Percentiles rank a stretch among this genome's conserved stretches.
Evolutionary conservation across 2,888 invertebrate species (phyloP).

Genomic region (Nemotelus pantherinus): DNA sequence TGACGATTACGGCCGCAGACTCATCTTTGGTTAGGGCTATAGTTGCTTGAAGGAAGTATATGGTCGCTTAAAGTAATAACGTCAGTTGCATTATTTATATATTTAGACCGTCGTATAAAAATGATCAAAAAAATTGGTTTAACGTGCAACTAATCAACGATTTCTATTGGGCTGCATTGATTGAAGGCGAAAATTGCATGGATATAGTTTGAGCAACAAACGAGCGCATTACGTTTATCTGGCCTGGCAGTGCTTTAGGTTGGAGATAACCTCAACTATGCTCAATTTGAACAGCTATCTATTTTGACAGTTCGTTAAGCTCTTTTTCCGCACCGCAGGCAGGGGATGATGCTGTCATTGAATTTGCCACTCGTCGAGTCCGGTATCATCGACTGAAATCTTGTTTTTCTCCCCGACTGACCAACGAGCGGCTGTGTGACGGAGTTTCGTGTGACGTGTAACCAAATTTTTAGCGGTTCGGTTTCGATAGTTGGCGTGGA

Average conservation of each 20-base stretch:
- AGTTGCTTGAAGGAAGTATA: too few species aligned
- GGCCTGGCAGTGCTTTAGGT: neutral
- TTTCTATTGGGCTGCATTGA: too few species aligned
- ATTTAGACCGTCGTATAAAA: too few species aligned
- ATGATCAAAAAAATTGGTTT: too few species aligned
- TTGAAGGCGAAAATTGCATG: too few species aligned
- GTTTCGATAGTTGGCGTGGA: neutral
- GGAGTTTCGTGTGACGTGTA: conserved; percentile 39
- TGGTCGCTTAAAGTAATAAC: too few species aligned
- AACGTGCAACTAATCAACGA: too few species aligned
- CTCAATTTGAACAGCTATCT: conserved; percentile 3
- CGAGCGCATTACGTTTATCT: neutral
- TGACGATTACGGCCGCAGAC: too few species aligned
- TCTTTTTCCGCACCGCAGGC: too few species aligned
- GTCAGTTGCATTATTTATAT: too few species aligned
- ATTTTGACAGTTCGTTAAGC: neutral
- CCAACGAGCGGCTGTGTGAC: neutral
- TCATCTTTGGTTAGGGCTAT: too few species aligned
- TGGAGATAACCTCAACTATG: neutral
- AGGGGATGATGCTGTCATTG: neutral
- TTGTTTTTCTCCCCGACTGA: conserved; percentile 1
- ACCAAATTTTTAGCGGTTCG: neutral
- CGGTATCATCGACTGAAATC: neutral
- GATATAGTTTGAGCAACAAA: too few species aligned
- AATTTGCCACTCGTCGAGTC: neutral